These are phyloP conservation scores for Triops cancriformis DNA, from an alignment of 1,140 invertebrate species.

Conservation along the genomic window DNA sequence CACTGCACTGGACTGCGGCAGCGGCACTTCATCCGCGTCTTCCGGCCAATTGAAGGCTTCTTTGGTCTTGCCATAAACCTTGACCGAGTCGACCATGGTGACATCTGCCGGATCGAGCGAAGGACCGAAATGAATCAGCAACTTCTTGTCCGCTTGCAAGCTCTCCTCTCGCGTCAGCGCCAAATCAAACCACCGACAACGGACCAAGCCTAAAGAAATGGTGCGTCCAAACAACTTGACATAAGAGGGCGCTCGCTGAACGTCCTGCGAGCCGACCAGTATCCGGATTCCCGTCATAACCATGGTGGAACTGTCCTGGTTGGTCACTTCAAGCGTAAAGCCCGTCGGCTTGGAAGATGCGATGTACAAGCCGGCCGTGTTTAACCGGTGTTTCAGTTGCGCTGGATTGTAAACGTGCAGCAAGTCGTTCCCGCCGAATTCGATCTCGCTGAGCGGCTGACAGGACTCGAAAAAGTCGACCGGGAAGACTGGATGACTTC, in stretches of 20 bases:
- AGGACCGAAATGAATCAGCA: conserved; percentile 79
- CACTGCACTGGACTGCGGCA: conserved; percentile 38
- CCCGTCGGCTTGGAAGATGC: conserved; percentile 78
- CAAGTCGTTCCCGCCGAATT: conserved; percentile 91
- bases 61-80: conserved; percentile 90
- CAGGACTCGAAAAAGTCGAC: conserved; percentile 97
- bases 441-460: conserved; percentile 78
- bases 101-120: conserved; percentile 76
- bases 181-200: conserved; percentile 89
- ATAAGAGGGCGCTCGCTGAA: conserved; percentile 70
- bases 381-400: conserved; percentile 88
- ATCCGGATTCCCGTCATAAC: conserved; percentile 75
- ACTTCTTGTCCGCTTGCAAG: conserved; percentile 82
- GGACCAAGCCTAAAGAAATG: conserved; percentile 60
- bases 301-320: conserved; percentile 76
- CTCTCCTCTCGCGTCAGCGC: conserved; percentile 91
- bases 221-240: conserved; percentile 79
- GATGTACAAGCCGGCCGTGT: conserved; percentile 76
- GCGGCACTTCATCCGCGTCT: conserved; percentile 73
- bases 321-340: conserved; percentile 80
- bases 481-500: conserved; percentile 54
- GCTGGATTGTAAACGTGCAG: conserved; percentile 88
- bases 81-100: conserved; percentile 87
- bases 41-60: conserved; percentile 95
- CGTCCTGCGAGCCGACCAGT: conserved; percentile 74